phyloP scores from a whole-genome alignment of 2,888 invertebrate genomes.

The Ophraella communa region DNA sequence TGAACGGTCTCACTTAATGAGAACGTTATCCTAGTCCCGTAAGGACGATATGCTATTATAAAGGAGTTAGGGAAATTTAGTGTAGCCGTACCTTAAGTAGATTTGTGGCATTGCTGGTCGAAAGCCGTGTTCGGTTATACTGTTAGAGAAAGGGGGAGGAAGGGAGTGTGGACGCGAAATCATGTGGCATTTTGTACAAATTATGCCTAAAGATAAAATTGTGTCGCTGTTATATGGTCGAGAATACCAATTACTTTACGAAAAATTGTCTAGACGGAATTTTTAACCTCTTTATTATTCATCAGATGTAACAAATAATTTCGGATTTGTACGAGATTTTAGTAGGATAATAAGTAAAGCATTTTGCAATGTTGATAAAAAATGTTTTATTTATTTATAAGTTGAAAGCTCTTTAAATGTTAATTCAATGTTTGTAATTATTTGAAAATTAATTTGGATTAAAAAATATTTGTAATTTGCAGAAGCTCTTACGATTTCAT shows the following conservation, averaged over 20 bases:
- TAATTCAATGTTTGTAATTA: no score
- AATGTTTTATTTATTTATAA: no score
- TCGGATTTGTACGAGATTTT: no score
- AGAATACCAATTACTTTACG: not conserved
- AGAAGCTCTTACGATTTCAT: no score
- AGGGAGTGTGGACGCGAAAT: not conserved
- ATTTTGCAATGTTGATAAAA: no score
- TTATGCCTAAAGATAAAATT: not conserved
- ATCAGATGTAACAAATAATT: no score
- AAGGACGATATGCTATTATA: slow-evolving; percentile 44
- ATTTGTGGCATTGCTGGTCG: slow-evolving; percentile 27
- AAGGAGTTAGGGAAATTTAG: slow-evolving; percentile 43
- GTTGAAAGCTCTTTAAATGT: no score
- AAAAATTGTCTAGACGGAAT: not conserved
- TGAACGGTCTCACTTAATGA: slow-evolving; percentile 46
- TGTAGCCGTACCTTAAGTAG: slow-evolving; percentile 37
- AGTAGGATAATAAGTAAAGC: no score
- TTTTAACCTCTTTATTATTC: not conserved
- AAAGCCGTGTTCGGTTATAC: not conserved
- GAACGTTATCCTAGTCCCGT: slow-evolving; percentile 44
- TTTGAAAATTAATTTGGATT: no score
- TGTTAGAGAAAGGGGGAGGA: not conserved
- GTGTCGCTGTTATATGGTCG: not conserved
- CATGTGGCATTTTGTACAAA: not conserved
- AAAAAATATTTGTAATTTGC: no score